A percentile compares a stretch with the other conserved stretches of the same genome.
Evolutionary conservation across 2,888 invertebrate species (phyloP).

Genomic region (Hyles lineata): DNA sequence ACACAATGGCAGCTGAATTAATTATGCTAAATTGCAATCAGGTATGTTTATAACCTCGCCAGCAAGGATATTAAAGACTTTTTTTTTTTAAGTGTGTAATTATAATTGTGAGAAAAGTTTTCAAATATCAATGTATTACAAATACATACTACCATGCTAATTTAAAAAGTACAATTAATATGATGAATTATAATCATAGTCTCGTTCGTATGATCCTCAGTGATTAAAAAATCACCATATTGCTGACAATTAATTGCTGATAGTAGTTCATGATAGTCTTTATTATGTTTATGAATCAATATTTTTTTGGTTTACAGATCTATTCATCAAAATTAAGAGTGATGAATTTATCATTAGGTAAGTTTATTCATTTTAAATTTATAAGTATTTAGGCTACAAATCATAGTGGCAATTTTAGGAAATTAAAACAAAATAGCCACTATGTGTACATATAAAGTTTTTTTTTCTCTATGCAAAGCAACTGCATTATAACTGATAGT

Average conservation of each 20-base stretch:
- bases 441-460: background rate
- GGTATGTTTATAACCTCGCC: background rate
- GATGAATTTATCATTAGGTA: too few species aligned
- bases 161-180: constrained; percentile 4
- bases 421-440: too few species aligned
- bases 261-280: background rate
- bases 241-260: constrained; percentile 48
- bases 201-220: constrained; percentile 69
- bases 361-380: too few species aligned
- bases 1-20: background rate
- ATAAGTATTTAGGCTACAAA: too few species aligned
- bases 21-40: background rate
- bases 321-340: background rate
- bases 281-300: background rate
- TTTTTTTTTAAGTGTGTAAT: too few species aligned
- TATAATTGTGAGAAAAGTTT: too few species aligned
- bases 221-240: constrained; percentile 66
- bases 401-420: too few species aligned
- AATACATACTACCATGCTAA: background rate
- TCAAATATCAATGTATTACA: too few species aligned
- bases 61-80: too few species aligned
- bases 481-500: too few species aligned
- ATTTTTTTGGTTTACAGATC: constrained; percentile 7
- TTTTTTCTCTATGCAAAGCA: background rate
- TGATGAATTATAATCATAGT: constrained; percentile 56